Evolutionary conservation across 2,888 invertebrate species (phyloP), one percentile per base, ranked within the genome.

Genomic region (Sphinx pinastri): DNA sequence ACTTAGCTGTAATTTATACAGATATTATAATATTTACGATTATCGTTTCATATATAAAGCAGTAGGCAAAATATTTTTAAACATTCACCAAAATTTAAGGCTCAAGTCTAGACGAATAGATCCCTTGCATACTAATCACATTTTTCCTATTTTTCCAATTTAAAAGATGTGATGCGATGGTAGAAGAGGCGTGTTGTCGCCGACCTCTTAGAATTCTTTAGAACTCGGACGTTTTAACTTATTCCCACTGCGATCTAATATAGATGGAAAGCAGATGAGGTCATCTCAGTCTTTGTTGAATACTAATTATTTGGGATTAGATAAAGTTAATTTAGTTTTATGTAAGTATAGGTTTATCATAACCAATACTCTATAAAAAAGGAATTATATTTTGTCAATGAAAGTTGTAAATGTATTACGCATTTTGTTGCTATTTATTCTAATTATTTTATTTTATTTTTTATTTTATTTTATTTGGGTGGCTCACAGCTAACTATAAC

Each of bases 91-190:
- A 8, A 55, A 55, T 16, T 19, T n/a, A 12, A 2, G 19, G 16
- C 16, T 12, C 63, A 19, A 63, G 12, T 63, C 63, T 63, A 63
- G 63, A 63, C 63, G 19, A 12, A 7, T 63, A n/a, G 63, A 16
- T 10, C 49, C 49, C 63, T 49, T 63, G 63, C 63, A 63, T 68
- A 67, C 67, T 49, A 67, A 52, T 55, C 16, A 59, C 59, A 55
- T 70, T 71, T 54, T 54, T 6, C 14, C 52, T n/a, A n/a, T 54
- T 55, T 69, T 71, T 70, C 49, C 47, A 63, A 7, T 63, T 49
- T 63, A 49, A 12, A 47, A 47, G 47, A 63, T 19, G 63, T 25
- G 63, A 49, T 49, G 49, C 49, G 49, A 49, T 16, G 19, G 19
- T 19, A 63, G 47, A 63, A 16, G 49, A 11, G 19, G 7, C 19